phyloP scores from a whole-genome alignment of 1,140 invertebrate species.

The Solenopsis fugax region DNA sequence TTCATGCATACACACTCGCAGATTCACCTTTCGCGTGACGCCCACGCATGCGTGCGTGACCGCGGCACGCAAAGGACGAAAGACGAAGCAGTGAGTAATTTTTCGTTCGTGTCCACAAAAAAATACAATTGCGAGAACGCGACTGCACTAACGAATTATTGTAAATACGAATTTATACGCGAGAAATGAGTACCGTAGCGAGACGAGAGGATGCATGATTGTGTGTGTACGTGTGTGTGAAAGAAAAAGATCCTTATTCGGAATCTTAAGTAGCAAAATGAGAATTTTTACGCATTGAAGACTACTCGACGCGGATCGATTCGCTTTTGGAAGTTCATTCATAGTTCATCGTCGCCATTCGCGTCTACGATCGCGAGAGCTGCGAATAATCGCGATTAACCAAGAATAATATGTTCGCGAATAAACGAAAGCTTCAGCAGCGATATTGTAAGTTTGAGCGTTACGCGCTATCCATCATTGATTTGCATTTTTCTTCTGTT shows the following conservation, averaged over 20 bases:
- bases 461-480: slow-evolving; percentile 72
- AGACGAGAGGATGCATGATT: slow-evolving; percentile 35
- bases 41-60: slow-evolving; percentile 1
- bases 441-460: slow-evolving; percentile 84
- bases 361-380: slow-evolving; percentile 53
- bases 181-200: slow-evolving; percentile 59
- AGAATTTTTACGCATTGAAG: slow-evolving; percentile 59
- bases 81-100: slow-evolving; percentile 54
- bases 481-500: slow-evolving; percentile 70
- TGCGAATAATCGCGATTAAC: slow-evolving; percentile 38
- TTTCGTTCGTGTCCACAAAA: slow-evolving; percentile 61
- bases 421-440: slow-evolving; percentile 64
- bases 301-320: slow-evolving; percentile 50
- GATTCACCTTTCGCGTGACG: slow-evolving; percentile 10
- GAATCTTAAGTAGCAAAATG: slow-evolving; percentile 65
- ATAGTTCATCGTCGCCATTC: slow-evolving; percentile 62
- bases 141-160: slow-evolving; percentile 79
- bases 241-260: slow-evolving; percentile 55
- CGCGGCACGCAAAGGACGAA: slow-evolving; percentile 22
- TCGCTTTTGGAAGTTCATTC: slow-evolving; percentile 69
- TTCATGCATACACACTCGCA: slow-evolving; percentile 33
- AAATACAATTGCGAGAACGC: slow-evolving; percentile 65
- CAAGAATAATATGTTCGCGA: slow-evolving; percentile 32
- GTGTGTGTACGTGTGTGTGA: not conserved
- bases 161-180: slow-evolving; percentile 80